Base-by-base conservation (phyloP, 2,113 vertebrate species). In the Pteruthius melanotis region DNA sequence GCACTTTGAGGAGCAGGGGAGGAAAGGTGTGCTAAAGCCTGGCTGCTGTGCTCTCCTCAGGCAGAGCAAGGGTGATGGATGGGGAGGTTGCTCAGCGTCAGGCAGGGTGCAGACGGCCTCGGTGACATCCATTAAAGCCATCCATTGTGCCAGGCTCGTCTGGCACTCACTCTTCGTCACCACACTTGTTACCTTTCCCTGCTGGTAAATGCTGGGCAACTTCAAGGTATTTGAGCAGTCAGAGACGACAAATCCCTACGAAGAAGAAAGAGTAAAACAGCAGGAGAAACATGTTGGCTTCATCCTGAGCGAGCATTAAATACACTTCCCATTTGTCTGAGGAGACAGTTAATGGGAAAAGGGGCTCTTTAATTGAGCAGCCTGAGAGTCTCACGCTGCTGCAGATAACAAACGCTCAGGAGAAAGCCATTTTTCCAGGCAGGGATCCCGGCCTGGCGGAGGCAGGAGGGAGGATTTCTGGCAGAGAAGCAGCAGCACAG, bases 291-390 rank as follows among this genome's bases (percentile, higher is more conserved):
- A 83, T 83, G 95, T 42, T 83, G 83, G 88, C 90, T 96, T 60
- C 95, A 96, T 88, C 96, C 86, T 81, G 93, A 87, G 92, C 30
- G 80, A 96, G 87, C 94, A 93, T 97, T 97, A 96, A 97, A 93
- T 63, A 96, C 90, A 95, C 75, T 96, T 96, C 83, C 60, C 96
- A 95, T 97, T 91, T 94, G 91, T 97, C 97, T 96, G 93, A 92
- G 89, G 77, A 96, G 95, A 97, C 93, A 95, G 64, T 89, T 96
- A 95, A 95, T 94, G 94, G 92, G 70, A 60, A 95, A 90, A 89
- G 2, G 10, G 81, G 82, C 74, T 88, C 94, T 94, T 89, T 95
- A 96, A 97, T 96, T 96, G 96, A 95, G 78, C 71, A 78, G 89
- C 87, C 93, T 83, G 56, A 87, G 94, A 94, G 94, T 3, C 83